Evolutionary conservation across 2,113 vertebrate genomes (phyloP), one percentile per base, ranked within the genome.

Genomic region (Nannospalax galili): DNA sequence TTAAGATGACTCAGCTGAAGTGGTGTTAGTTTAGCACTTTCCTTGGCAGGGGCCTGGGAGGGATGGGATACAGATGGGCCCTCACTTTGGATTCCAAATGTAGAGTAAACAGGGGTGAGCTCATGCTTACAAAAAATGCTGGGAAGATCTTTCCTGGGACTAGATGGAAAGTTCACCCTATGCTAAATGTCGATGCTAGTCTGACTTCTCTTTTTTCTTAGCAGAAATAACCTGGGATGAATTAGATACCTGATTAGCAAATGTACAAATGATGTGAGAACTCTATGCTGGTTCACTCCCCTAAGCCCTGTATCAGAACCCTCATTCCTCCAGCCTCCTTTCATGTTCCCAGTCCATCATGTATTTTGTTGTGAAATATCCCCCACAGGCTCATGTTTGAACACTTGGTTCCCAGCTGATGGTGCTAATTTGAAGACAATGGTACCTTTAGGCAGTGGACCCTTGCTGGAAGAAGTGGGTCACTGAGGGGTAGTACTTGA

Each of bases 201-300:
- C 56, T n/a, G 52, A 60, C 32, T 52, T 52, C 48, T 26, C 67
- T 89, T 89, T 45, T 89, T 90, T 84, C 67, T 58, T 58, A 78
- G 92, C 37, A 35, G 35, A 37, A 32, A 30, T 81, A 56, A 28
- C 11, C 62, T n/a, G 42, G 48, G 1, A 30, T 52, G 37, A 56
- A 26, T 58, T 16, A 72, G 82, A 45, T 14, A 22, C 48, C 26
- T 20, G 1, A 1, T 26, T 48, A 52, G 37, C 40, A 17, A 69
- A 35, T n/a, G 37, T 2, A 22, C 9, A 17, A 52, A 1, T 11
- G 22, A 42, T 8, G 1, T 64, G 42, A 81, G 52, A 62, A 12
- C 22, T 0, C 48, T 32, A 0, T 11, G 20, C 14, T 26, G 64
- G 67, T 6, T 48, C 32, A 7, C 32, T 40, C 14, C 14, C 7